Evolutionary conservation across 2,797 vertebrate genomes (phyloP), one percentile per base, ranked within the genome.

Genomic region (Pteronotus mesoamericanus): DNA sequence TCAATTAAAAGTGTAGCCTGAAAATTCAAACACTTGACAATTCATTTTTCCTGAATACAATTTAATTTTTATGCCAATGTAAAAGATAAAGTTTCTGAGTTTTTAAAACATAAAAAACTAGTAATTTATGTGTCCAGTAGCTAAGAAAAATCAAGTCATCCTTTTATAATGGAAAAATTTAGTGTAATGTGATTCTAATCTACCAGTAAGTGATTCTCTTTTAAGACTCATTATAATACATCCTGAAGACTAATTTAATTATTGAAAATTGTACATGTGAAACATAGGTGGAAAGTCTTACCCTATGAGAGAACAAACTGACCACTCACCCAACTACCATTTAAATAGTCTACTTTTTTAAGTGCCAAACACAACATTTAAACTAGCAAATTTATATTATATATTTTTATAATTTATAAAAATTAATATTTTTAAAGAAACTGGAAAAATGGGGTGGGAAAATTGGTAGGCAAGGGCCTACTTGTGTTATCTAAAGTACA

Each of bases 371-470:
- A 55, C 22, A 72, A 72, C 51, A 77, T 1, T 48, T 37, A 89
- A 78, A 92, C 48, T 57, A 79, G 37, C 44, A 69, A 64, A 18
- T 64, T 7, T 64, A 6, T 64, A 53, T 19, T 48, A 53, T 21
- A n/a, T 64, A 64, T 64, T 64, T 61, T 64, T n/a, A 64, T n/a
- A 64, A n/a, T 64, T 16, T 64, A 64, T 64, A 64, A 82, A 87
- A 96, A 68, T 61, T 64, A 91, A 14, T 59, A 86, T 57, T 91
- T 78, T 90, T 26, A 96, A 86, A 93, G 44, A 79, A 95, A 89
- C 14, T 46, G 26, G 8, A 61, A 74, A 89, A 84, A 80, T 15
- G 32, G 37, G 7, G 7, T 46, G 5, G 22, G 29, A 11, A 14
- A 64, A 7, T 51, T 37, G 29, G 9, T 59, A 71, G 34, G 5